Base-by-base conservation (phyloP, 1,140 invertebrate genomes). In the Luehdorfia chinensis region DNA sequence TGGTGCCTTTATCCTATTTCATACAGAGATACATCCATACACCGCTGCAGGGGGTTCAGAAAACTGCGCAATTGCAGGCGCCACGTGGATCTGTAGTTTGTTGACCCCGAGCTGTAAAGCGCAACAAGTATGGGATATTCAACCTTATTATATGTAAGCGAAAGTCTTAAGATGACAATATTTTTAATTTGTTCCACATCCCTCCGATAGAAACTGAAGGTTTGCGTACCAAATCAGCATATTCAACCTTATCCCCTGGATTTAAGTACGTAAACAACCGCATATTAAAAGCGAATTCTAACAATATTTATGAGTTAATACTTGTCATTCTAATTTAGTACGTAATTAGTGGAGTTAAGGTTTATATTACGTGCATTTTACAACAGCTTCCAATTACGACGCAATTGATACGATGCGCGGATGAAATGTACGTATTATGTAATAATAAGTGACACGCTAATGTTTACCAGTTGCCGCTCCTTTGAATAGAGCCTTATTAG, bases 41-140 rank as follows among this genome's bases (percentile, higher is more conserved):
- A 68, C 68, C 59, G 70, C 68, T 74, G 68, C 72, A 80, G n/a
- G 68, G 77, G 75, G 73, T 73, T 66, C 66, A 70, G 62, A 69
- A 73, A 77, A 81, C 75, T 75, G 69, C 77, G 77, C 75, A 78
- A 63, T 78, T 81, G 73, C 73, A 73, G 56, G 50, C 53, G 61
- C 69, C 76, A 80, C 74, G 76, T 77, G 76, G 68, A 39, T 47
- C 48, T 34, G 36, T 43, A 66, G 74, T 75, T 75, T 74, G 58
- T 80, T 75, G 69, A 76, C 71, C 76, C 52, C 55, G 14, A 25
- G 16, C 31, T 46, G 19, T 16, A 21, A 50, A 45, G 23, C 11
- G 15, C 27, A 25, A 12, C 5, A 13, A 46, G 27, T 15, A 21
- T n/a, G 31, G 19, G 32, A 56, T 53, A 45, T 5, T 48, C 33